These are phyloP conservation scores for Gobio gobio DNA, from an alignment of 2,113 vertebrate genomes.

Conservation along the genomic window DNA sequence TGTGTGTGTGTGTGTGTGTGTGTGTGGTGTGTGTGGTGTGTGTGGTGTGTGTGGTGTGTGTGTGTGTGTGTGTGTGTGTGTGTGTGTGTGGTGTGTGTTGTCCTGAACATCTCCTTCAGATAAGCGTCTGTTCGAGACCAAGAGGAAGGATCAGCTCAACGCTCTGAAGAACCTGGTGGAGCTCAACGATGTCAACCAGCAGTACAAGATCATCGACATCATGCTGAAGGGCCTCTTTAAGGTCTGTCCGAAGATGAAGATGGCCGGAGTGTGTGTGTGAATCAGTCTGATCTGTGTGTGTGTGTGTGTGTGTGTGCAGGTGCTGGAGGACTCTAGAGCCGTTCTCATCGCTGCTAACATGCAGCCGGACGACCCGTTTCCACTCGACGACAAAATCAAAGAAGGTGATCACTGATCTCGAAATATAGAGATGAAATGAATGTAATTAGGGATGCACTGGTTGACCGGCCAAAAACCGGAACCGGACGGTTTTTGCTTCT, in stretches of 20 bases:
- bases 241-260: conserved; percentile 68
- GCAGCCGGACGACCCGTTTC: conserved; percentile 90
- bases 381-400: conserved; percentile 95
- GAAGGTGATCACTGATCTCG: conserved; percentile 79
- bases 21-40: conserved; percentile 19
- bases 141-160: conserved; percentile 94
- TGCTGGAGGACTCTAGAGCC: conserved; percentile 92
- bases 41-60: background rate
- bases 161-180: conserved; percentile 95
- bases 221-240: conserved; percentile 99
- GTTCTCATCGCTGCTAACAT: conserved; percentile 85
- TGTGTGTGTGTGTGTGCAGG: conserved; percentile 71
- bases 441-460: too few species aligned
- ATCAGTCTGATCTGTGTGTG: conserved; percentile 18
- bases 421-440: too few species aligned
- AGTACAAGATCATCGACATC: conserved; percentile 98
- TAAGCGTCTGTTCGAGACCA: conserved; percentile 96
- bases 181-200: conserved; percentile 95
- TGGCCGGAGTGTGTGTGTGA: too few species aligned
- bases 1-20: too few species aligned
- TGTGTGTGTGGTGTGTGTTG: conserved; percentile 24
- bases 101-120: conserved; percentile 73
- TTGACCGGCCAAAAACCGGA: too few species aligned
- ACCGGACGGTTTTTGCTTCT: too few species aligned
- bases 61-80: background rate